phyloP scores from a whole-genome alignment of 2,113 vertebrate species.

The Sakesphorus luctuosus region DNA sequence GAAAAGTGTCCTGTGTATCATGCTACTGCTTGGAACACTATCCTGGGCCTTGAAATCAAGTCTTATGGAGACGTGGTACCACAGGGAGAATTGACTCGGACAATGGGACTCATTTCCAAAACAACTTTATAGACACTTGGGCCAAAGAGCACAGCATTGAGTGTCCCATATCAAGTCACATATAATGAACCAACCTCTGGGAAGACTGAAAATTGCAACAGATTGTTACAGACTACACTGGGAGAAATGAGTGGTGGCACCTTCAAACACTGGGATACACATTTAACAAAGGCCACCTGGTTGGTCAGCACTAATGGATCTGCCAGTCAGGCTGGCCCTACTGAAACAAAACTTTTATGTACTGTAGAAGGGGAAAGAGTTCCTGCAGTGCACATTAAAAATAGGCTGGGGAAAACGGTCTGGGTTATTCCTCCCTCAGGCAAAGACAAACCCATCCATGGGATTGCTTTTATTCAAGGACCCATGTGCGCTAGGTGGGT shows the following conservation, averaged over 20 bases:
- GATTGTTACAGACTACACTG: not conserved
- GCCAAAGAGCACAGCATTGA: accelerated
- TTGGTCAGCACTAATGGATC: not conserved
- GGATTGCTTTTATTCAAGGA: not conserved
- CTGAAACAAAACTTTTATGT: not conserved
- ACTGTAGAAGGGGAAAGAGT: not conserved
- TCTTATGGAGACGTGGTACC: not conserved
- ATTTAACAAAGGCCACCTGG: not conserved
- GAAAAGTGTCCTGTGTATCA: accelerated
- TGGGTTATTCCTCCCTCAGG: not conserved
- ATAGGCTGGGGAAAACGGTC: not conserved
- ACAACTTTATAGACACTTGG: not conserved
- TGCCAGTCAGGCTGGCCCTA: not conserved
- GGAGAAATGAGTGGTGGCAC: not conserved
- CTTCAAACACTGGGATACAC: not conserved
- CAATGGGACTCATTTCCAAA: not conserved
- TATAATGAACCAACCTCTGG: not conserved
- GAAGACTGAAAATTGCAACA: not conserved
- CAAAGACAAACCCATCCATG: not conserved
- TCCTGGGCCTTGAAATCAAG: not conserved
- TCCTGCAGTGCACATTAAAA: not conserved
- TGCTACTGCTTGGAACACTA: not conserved
- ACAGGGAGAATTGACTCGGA: not conserved
- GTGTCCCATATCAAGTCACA: not conserved
- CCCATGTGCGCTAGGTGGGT: not conserved